Percentiles rank a stretch among this genome's conserved stretches.
Conservation (phyloP, 2,797 vertebrate genomes). For the Neosalanx taihuensis region DNA sequence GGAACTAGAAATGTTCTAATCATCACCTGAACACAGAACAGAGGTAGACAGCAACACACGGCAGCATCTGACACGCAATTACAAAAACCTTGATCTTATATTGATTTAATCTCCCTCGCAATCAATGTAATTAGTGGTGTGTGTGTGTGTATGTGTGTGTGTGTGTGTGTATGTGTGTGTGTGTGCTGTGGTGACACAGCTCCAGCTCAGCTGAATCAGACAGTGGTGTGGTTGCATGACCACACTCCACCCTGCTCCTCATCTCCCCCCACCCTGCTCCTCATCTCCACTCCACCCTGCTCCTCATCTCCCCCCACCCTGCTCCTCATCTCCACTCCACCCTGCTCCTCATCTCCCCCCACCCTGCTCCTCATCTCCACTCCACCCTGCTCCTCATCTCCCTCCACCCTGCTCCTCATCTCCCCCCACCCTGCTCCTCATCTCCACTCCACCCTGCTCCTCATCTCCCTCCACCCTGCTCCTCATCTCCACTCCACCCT, state of each 20-base stretch:
- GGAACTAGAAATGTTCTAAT: neutral
- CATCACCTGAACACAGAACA: neutral
- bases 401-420: too few species aligned
- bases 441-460: too few species aligned
- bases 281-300: neutral
- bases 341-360: too few species aligned
- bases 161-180: neutral
- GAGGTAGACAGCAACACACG: neutral
- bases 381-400: too few species aligned
- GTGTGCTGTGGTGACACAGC: neutral
- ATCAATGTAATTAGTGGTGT: neutral
- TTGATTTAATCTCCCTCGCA: neutral
- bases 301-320: too few species aligned
- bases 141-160: neutral
- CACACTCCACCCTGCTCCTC: conserved; percentile 11
- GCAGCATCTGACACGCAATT: neutral
- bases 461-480: too few species aligned
- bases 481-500: neutral
- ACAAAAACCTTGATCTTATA: neutral
- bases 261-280: neutral
- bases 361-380: too few species aligned
- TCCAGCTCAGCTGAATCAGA: neutral
- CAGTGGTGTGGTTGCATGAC: neutral
- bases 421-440: too few species aligned
- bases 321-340: too few species aligned